Base-by-base conservation (phyloP, 2,113 vertebrate species). In the Meles meles region DNA sequence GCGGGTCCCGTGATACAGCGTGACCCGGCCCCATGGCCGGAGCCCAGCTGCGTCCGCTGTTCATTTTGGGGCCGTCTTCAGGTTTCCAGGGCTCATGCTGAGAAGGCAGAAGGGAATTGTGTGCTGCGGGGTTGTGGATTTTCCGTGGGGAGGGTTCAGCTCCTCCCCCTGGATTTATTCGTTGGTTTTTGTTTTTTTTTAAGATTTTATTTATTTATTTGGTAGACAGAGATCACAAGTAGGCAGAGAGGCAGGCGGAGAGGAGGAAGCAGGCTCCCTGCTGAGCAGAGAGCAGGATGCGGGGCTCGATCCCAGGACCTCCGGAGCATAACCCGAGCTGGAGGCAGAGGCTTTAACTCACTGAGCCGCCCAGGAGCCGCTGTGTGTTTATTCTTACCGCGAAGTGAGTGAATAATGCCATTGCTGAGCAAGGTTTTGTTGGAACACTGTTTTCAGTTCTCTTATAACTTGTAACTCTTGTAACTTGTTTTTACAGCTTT, bases 1-100 rank as follows among this genome's bases (percentile, higher is more conserved):
- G 39, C 6, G 3, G 18, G 82, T 9, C 18, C 37, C 0, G 1
- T 47, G 59, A 9, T 4, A 0, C 7, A 2, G 7, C 2, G 3
- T 10, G 14, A 1, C 23, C 15, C 4, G 7, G 42, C 7, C 0
- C 10, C 65, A 23, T 5, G 72, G 72, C 44, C 8, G 17, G 34
- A 67, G 52, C 14, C 3, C 10, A 17, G 42, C 0, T 11, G 79
- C 55, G 63, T 65, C 34, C 9, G 0, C n/a, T 76, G 61, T 86
- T 29, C 18, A 0, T 63, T 20, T 37, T 1, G 74, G 91, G 65
- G 69, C 14, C 9, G n/a, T 37, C 37, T 47, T 47, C 6, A 63
- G 67, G 39, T 21, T 80, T 44, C 25, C 29, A 14, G 90, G 21
- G 74, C 0, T 13, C 20, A 6, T 7, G 37, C 25, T 1, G 67